A percentile compares a stretch with the other conserved stretches of the same genome.
These are phyloP conservation scores for Bimastos eiseni DNA, from an alignment of 2,888 invertebrate genomes.

Conservation along the genomic window DNA sequence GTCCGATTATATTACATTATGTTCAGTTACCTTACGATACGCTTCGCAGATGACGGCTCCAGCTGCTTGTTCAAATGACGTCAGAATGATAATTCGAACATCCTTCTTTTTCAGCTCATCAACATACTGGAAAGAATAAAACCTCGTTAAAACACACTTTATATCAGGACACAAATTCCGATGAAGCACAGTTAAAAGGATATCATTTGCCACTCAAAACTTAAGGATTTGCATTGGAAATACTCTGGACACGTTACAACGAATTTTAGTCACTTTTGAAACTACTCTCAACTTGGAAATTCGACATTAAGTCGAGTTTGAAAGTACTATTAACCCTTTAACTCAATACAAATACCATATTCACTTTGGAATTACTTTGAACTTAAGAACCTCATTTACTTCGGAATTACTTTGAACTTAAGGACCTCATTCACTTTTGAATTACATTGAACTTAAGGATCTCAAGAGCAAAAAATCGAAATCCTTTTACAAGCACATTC, in stretches of 20 bases:
- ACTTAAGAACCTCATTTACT: neutral
- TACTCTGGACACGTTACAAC: neutral
- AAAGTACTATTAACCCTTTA: neutral
- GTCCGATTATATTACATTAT: neutral
- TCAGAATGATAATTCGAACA: conserved; percentile 78
- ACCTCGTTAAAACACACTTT: neutral
- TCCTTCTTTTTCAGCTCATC: conserved; percentile 62
- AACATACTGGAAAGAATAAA: neutral
- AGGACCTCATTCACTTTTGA: neutral
- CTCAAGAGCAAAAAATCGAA: neutral
- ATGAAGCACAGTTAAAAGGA: too few species aligned
- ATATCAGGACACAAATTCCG: neutral
- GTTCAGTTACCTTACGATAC: conserved; percentile 64
- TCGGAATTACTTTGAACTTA: neutral
- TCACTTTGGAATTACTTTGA: neutral
- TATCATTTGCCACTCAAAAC: neutral
- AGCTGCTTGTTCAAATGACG: conserved; percentile 71
- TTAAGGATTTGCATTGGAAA: neutral
- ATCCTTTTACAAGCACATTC: neutral
- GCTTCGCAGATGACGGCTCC: conserved; percentile 83
- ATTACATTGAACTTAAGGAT: too few species aligned
- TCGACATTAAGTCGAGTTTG: neutral
- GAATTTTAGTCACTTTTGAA: neutral
- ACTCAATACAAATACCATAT: too few species aligned
- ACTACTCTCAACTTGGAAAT: neutral